A percentile compares a stretch with the other conserved stretches of the same genome.
Evolutionary conservation across 2,888 invertebrate genomes (phyloP).

Genomic region (Pyrrhia umbra): DNA sequence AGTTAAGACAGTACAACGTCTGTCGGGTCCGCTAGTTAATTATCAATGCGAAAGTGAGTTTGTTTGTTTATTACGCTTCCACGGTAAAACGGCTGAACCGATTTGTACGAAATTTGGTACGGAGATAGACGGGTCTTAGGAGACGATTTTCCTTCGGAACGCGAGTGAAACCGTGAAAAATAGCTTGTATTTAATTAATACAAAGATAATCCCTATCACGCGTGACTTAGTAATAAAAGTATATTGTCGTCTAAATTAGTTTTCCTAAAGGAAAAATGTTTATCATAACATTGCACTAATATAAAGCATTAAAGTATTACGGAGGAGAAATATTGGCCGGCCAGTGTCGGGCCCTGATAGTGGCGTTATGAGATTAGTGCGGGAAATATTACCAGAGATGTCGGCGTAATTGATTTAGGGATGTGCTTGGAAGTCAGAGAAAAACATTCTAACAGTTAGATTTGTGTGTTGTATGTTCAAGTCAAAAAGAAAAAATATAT

Average conservation of each 20-base stretch:
- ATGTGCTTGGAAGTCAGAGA: neutral
- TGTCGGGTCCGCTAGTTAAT: too few relatives aligned
- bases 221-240: too few relatives aligned
- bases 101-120: too few relatives aligned
- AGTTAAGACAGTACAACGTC: too few relatives aligned
- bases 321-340: constrained; percentile 28
- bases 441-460: neutral
- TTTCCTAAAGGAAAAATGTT: constrained; percentile 4
- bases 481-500: too few relatives aligned
- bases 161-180: too few relatives aligned
- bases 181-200: too few relatives aligned
- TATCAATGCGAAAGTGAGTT: neutral
- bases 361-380: constrained; percentile 58
- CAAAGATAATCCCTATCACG: too few relatives aligned
- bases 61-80: neutral
- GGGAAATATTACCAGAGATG: constrained; percentile 37
- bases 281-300: constrained; percentile 31
- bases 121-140: too few relatives aligned
- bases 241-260: constrained; percentile 6
- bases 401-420: constrained; percentile 44
- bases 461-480: neutral
- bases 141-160: too few relatives aligned
- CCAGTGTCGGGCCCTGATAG: constrained; percentile 50
- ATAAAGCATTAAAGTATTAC: constrained; percentile 42
- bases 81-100: neutral